Evolutionary conservation across 1,140 invertebrate species (phyloP), one percentile per base, ranked within the genome.

Genomic region (Ctenoplectra terminalis): DNA sequence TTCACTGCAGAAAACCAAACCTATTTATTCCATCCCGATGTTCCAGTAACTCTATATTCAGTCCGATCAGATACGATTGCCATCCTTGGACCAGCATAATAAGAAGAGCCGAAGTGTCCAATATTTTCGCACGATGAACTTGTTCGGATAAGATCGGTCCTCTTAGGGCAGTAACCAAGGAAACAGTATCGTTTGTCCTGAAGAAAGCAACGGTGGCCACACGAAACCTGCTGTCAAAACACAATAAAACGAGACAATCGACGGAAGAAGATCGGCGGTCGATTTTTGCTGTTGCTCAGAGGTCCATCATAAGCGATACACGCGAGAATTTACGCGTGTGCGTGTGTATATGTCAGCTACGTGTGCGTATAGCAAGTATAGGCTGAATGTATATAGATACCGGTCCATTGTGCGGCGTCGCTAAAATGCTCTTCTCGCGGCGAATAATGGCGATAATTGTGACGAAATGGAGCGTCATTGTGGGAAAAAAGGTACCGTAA

Each of bases 371-470:
- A 54, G 23, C 29, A 54, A 48, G 40, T 26, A 50, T n/a, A 23
- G 40, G 34, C 58, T 40, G 37, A n/a, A 8, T 54, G 76, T 83
- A 88, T 70, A 89, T 76, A 85, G 85, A 90, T 84, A 88, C 83
- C 69, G 86, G 79, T 52, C 67, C 83, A 90, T 91, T 91, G 89
- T 90, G 83, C 82, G 70, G 80, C 70, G 63, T 61, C 87, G 83
- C 87, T 91, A 89, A 91, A 91, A 90, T 82, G 87, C 83, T 87
- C 83, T 64, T 81, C 88, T 88, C 85, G 79, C 82, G 71, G 63
- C 85, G 90, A 90, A 91, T 92, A 92, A 90, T 90, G 87, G 89
- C 90, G 91, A 91, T 91, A 91, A 91, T 91, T 91, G 91, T 91
- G 88, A 90, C 90, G 89, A 91, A 91, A 91, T 91, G 90, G 89